Evolutionary conservation across 2,888 invertebrate species (phyloP), one percentile per base, ranked within the genome.

Genomic region (Alcis repandata): DNA sequence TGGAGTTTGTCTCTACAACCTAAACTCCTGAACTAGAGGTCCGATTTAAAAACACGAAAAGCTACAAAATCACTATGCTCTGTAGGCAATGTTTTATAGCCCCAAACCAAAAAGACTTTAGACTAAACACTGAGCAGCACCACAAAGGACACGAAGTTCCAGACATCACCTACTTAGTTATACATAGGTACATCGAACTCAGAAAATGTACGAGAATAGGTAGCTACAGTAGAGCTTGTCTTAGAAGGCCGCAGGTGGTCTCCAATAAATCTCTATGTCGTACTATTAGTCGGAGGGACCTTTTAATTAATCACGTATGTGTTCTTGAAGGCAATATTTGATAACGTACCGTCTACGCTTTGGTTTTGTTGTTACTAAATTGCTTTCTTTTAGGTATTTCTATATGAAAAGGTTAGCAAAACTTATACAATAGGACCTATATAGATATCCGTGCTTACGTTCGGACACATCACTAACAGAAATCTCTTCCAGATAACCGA

Each of bases 231-330:
- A 7, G 43, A 57, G 63, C 59, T 57, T 63, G 64, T 57, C 61
- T 61, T 57, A 27, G 57, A 52, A 59, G 68, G 56, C 56, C 66
- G 69, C 77, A 74, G 77, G 74, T 75, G 77, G 68, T 64, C 62
- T 59, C 68, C 54, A 70, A 82, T 78, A 79, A 77, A 79, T 81
- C 70, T 77, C 69, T 61, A 67, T 63, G 69, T 72, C 63, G 56
- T 74, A 75, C 76, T 78, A 77, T 80, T 79, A 75, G 67, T 72
- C 68, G 41, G 54, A 73, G 60, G 46, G 54, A 73, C 70, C 70
- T 66, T 76, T 76, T 78, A 79, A 79, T 78, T 79, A 80, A 67
- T 62, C 59, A 63, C 67, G 51, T 67, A 32, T 54, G 51, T 64
- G 27, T 38, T 41, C 43, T 27, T 38, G 48, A 49, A 32, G 27